A percentile compares a stretch with the other conserved stretches of the same genome.
Evolutionary conservation across 2,113 vertebrate genomes (phyloP).

Genomic region (Chamaea fasciata): DNA sequence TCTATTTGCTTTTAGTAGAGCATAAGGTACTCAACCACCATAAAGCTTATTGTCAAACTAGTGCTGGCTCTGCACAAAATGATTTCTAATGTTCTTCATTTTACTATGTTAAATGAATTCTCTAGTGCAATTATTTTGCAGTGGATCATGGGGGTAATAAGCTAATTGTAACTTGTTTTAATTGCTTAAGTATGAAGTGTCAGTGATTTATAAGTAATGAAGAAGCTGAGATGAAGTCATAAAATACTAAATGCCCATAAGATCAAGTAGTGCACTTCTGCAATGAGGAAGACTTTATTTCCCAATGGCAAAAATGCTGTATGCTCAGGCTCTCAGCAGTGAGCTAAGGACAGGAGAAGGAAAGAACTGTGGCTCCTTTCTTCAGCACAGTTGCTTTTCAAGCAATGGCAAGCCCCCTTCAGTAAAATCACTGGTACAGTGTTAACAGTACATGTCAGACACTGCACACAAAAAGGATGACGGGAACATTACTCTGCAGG

Average conservation of each 20-base stretch:
- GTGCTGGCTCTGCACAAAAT: constrained; percentile 58
- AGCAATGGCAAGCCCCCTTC: not conserved
- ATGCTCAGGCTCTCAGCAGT: not conserved
- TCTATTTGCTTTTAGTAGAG: constrained; percentile 65
- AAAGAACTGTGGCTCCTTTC: not conserved
- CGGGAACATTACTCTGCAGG: not conserved
- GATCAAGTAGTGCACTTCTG: not conserved
- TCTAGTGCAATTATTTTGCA: constrained; percentile 51
- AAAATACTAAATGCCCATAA: constrained; percentile 15
- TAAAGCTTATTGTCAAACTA: constrained; percentile 66
- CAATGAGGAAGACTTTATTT: not conserved
- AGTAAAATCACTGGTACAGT: not conserved
- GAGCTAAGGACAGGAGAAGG: not conserved
- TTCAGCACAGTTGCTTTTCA: not conserved
- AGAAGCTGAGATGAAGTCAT: constrained; percentile 36
- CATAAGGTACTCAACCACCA: constrained; percentile 57
- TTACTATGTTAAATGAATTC: constrained; percentile 57
- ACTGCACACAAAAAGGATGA: not conserved
- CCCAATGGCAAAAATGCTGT: not conserved
- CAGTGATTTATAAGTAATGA: constrained; percentile 56
- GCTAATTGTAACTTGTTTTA: constrained; percentile 65
- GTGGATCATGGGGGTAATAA: constrained; percentile 60
- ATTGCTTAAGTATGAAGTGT: constrained; percentile 60
- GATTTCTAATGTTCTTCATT: constrained; percentile 62
- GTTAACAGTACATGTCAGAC: not conserved